Percentiles rank a stretch among this genome's conserved stretches.
Conservation (phyloP, 1,140 invertebrate species). For the Saccostrea cuccullata region DNA sequence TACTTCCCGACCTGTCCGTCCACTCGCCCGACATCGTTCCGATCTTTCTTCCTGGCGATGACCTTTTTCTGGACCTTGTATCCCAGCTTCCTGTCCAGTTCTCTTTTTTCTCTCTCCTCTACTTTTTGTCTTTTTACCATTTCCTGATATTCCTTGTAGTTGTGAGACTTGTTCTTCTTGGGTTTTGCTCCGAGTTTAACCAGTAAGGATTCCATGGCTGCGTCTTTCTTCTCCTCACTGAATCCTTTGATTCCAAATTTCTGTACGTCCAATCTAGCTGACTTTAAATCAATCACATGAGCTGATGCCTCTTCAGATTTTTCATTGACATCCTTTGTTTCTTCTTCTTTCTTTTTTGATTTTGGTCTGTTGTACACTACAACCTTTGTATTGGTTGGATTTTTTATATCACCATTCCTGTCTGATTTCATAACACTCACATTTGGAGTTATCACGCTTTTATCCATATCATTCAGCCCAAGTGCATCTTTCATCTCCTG, state of each 20-base stretch:
- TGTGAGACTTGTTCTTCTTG: conserved; percentile 62
- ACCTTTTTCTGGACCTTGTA: conserved; percentile 46
- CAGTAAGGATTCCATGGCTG: conserved; percentile 59
- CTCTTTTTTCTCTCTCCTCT: conserved; percentile 55
- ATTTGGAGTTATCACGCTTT: not conserved
- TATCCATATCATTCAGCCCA: not conserved
- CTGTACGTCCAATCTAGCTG: conserved; percentile 60
- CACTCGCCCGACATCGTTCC: conserved; percentile 49
- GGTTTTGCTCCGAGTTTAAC: conserved; percentile 65
- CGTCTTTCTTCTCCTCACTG: conserved; percentile 55
- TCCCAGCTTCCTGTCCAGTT: conserved; percentile 52
- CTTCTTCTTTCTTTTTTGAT: conserved; percentile 45
- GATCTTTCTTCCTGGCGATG: conserved; percentile 34
- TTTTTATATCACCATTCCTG: not conserved
- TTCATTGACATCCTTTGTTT: not conserved
- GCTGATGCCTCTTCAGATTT: not conserved
- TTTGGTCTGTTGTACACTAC: conserved; percentile 51
- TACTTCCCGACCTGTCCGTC: conserved; percentile 57
- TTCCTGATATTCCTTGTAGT: conserved; percentile 62
- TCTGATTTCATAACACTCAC: too few species aligned
- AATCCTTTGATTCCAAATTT: conserved; percentile 66
- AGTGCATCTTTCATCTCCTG: conserved; percentile 10
- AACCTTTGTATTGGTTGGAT: conserved; percentile 37
- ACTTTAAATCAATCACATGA: conserved; percentile 55
- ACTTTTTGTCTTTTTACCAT: conserved; percentile 53